Base-by-base conservation (phyloP, 2,797 vertebrate genomes). In the Micrastur ruficollis region DNA sequence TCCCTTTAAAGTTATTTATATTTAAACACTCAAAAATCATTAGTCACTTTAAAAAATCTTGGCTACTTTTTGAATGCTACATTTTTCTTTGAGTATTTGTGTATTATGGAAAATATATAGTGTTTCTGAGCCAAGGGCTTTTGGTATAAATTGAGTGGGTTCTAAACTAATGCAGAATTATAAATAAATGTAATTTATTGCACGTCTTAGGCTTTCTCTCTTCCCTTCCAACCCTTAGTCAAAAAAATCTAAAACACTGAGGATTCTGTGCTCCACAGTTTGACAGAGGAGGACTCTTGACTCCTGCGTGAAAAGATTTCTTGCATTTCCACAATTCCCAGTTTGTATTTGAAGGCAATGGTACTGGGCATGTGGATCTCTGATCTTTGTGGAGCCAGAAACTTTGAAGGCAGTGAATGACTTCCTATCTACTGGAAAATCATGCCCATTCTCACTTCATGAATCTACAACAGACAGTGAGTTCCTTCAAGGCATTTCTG, bases 21-120 rank as follows among this genome's bases (percentile, higher is more conserved):
- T 68, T 91, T 75, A 75, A 85, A 68, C 44, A 46, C 38, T 78
- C 49, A 92, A 93, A 97, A 97, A 92, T 92, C 86, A 95, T 97
- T 83, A 92, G 68, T 95, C 78, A 89, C 75, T 93, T 86, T 4
- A 74, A 67, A 86, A 95, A 87, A 79, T 47, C 61, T 80, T 95
- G 89, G 82, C 93, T 89, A 47, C 73, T 89, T 86, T 79, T 67
- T 59, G 27, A 81, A 74, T 12, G 32, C 67, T 56, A 6, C 61
- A 71, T 91, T 89, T 94, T 93, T 93, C 89, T 87, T 31, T 36
- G 65, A 91, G 68, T 61, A 61, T 42, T 87, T 82, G 76, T 81
- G 67, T 73, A 27, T 72, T 70, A 61, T 71, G 66, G 70, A 80
- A 88, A 93, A 76, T 50, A 85, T 11, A 53, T 44, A 52, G 19